Percentiles rank a stretch among this genome's conserved stretches.
phyloP scores from a whole-genome alignment of 2,113 vertebrate species.

The Candoia aspera region DNA sequence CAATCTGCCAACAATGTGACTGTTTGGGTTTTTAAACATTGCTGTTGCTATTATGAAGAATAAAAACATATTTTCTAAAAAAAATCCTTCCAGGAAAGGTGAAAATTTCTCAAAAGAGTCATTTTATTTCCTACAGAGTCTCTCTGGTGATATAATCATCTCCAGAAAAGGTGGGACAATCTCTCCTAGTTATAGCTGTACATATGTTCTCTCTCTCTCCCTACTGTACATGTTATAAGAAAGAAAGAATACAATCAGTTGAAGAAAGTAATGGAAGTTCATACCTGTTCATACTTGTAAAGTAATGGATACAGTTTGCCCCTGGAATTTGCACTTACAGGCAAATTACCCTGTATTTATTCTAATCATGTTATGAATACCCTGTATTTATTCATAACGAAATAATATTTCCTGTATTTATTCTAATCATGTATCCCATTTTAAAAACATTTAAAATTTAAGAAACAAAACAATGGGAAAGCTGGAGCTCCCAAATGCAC shows the following conservation, averaged over 20 bases:
- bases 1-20: too few species aligned
- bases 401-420: background rate
- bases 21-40: too few species aligned
- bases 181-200: background rate
- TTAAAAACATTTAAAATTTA: background rate
- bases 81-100: too few species aligned
- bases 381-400: too few species aligned
- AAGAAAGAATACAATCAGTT: background rate
- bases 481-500: background rate
- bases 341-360: background rate
- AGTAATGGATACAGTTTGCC: background rate
- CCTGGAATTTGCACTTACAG: background rate
- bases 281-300: background rate
- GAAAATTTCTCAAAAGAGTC: too few species aligned
- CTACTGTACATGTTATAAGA: background rate
- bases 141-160: background rate
- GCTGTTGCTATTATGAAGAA: too few species aligned
- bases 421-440: background rate
- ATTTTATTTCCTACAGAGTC: background rate
- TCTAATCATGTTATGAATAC: background rate
- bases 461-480: background rate
- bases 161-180: background rate
- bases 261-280: background rate
- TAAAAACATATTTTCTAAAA: too few species aligned
- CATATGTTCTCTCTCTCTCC: background rate